These are phyloP conservation scores for Sardina pilchardus DNA, from an alignment of 2,113 vertebrate species.

Conservation along the genomic window DNA sequence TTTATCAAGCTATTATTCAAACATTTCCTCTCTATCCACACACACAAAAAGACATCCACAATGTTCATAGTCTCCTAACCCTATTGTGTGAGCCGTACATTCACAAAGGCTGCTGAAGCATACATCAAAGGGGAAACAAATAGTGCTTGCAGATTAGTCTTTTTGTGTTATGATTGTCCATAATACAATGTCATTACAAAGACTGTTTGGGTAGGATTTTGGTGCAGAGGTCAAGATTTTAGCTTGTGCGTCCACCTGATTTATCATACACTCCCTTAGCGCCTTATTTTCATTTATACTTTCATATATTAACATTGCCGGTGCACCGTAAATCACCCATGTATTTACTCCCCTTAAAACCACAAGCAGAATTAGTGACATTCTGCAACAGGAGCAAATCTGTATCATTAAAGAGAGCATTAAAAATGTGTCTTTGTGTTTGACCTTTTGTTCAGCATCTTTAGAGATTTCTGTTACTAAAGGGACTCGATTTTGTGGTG, in stretches of 20 bases:
- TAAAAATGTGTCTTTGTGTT: constrained; percentile 60
- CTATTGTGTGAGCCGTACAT: neutral
- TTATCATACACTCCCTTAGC: neutral
- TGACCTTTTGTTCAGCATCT: constrained; percentile 62
- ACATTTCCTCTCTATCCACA: neutral
- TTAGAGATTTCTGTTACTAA: constrained; percentile 62
- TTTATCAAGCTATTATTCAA: constrained; percentile 13
- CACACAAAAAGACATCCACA: constrained; percentile 3
- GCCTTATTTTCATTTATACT: neutral
- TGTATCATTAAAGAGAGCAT: constrained; percentile 57
- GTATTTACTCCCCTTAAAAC: constrained; percentile 9
- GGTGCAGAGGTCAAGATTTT: constrained; percentile 13
- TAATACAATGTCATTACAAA: constrained; percentile 15
- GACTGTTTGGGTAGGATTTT: neutral
- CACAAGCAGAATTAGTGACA: constrained; percentile 11
- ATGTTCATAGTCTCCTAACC: neutral
- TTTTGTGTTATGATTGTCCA: constrained; percentile 17
- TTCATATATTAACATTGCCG: neutral
- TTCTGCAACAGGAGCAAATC: constrained; percentile 47
- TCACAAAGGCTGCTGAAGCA: constrained; percentile 11
- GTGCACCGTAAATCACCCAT: neutral
- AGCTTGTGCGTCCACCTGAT: constrained; percentile 11
- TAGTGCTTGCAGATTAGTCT: constrained; percentile 9
- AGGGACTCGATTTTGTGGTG: constrained; percentile 51
- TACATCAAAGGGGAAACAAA: constrained; percentile 9